These are phyloP conservation scores for Hirtodrosophila cameraria DNA, from an alignment of 2,888 invertebrate genomes.

Conservation along the genomic window DNA sequence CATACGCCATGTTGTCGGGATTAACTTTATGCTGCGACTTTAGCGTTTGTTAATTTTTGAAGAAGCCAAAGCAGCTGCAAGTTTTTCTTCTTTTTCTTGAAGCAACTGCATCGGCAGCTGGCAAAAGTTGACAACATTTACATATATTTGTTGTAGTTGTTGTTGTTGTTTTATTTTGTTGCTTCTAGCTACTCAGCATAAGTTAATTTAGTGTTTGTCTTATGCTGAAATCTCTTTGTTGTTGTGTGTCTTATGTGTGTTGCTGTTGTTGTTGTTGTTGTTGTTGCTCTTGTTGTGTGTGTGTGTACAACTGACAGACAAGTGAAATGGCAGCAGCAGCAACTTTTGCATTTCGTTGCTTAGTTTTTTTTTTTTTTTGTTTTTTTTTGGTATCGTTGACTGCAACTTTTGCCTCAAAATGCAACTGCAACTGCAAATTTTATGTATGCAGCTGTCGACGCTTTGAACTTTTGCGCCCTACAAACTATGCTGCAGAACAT, in stretches of 20 bases:
- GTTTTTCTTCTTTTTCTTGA: slow-evolving; percentile 12
- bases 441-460: slow-evolving; percentile 55
- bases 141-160: slow-evolving; percentile 38
- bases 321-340: slow-evolving; percentile 21
- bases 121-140: slow-evolving; percentile 62
- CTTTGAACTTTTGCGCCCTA: slow-evolving; percentile 56
- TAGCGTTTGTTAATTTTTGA: slow-evolving; percentile 66
- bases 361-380: too few relatives aligned
- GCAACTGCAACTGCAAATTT: slow-evolving; percentile 15
- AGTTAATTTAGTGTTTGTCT: slow-evolving; percentile 75
- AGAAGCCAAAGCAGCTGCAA: slow-evolving; percentile 43
- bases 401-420: slow-evolving; percentile 26
- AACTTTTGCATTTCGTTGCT: slow-evolving; percentile 27
- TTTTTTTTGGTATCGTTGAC: slow-evolving; percentile 43
- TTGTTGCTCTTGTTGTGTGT: slow-evolving; percentile 7
- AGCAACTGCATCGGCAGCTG: slow-evolving; percentile 46
- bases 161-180: slow-evolving; percentile 6
- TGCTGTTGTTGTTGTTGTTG: too few relatives aligned
- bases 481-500: slow-evolving; percentile 55
- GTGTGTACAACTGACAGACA: slow-evolving; percentile 12
- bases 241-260: slow-evolving; percentile 5
- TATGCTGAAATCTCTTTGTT: slow-evolving; percentile 45
- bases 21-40: slow-evolving; percentile 28
- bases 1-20: slow-evolving; percentile 58
- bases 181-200: slow-evolving; percentile 63